Evolutionary conservation across 2,888 invertebrate species (phyloP).

Genomic region (Nemurella pictetii): DNA sequence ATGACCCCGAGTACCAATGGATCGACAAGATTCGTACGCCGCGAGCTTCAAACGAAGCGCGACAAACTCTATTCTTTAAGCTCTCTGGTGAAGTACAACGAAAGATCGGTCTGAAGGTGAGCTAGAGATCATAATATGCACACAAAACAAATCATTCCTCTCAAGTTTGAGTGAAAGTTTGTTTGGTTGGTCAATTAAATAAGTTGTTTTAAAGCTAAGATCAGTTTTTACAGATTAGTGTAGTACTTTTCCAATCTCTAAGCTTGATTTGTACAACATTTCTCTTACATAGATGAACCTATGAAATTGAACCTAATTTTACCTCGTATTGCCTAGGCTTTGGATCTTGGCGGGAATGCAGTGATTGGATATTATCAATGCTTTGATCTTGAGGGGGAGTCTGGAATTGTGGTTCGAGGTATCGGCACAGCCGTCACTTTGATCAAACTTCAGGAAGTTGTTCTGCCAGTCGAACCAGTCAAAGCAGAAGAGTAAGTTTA

Average conservation of each 20-base stretch:
- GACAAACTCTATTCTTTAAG: conserved; percentile 94
- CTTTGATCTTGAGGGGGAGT: conserved; percentile 96
- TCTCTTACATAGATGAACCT: too few species aligned
- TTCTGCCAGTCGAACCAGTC: conserved; percentile 43
- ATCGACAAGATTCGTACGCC: conserved; percentile 98
- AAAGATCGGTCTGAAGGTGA: conserved; percentile 81
- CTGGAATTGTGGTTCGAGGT: conserved; percentile 93
- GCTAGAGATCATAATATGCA: too few species aligned
- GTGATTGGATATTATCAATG: conserved; percentile 92
- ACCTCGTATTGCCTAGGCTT: conserved; percentile 55
- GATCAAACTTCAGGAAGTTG: conserved; percentile 59
- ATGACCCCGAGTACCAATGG: conserved; percentile 99
- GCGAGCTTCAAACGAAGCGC: conserved; percentile 93
- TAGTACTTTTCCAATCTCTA: too few species aligned
- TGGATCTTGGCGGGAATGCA: conserved; percentile 92
- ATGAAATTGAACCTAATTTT: too few species aligned
- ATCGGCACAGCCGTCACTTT: conserved; percentile 87
- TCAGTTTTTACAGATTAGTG: too few species aligned
- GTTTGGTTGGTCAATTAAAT: too few species aligned
- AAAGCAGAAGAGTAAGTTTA: conserved; percentile 65
- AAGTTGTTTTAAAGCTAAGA: too few species aligned
- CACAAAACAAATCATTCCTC: too few species aligned
- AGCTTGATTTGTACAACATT: too few species aligned
- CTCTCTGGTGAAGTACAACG: conserved; percentile 93
- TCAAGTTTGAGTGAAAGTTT: too few species aligned